Evolutionary conservation across 2,113 vertebrate species (phyloP).

Genomic region (Proteles cristata): DNA sequence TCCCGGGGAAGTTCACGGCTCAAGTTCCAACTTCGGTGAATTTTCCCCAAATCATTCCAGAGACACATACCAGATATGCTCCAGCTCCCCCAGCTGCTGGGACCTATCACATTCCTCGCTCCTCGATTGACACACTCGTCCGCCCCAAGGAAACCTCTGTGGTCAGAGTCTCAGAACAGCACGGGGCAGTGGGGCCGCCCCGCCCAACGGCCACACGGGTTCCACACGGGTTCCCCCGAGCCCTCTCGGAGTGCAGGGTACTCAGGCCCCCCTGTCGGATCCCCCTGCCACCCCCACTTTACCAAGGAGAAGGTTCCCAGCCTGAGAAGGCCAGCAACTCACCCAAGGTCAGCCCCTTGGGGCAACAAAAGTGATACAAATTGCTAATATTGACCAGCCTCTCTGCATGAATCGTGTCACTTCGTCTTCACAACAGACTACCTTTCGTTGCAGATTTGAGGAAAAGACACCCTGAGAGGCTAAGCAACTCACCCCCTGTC

Average conservation of each 20-base stretch:
- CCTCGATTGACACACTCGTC: slow-evolving; percentile 11
- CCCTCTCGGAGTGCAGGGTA: neutral
- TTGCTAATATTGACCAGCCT: neutral
- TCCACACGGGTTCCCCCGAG: neutral
- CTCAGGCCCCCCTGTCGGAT: fast-evolving
- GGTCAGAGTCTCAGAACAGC: neutral
- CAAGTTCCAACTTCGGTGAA: slow-evolving; percentile 39
- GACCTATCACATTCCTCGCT: slow-evolving; percentile 62
- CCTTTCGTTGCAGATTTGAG: neutral
- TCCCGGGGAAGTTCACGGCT: neutral
- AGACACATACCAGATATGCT: slow-evolving; percentile 71
- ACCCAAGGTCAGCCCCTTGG: neutral
- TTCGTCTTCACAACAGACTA: neutral
- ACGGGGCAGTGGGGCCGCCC: neutral
- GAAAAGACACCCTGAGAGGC: neutral
- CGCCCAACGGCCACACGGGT: fast-evolving
- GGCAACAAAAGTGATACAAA: fast-evolving
- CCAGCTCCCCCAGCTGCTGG: neutral
- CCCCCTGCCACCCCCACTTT: neutral
- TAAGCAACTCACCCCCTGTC: neutral
- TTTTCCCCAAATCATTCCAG: slow-evolving; percentile 73
- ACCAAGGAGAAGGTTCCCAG: neutral
- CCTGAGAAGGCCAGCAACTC: neutral
- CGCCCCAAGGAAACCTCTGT: neutral
- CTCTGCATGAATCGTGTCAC: fast-evolving